Percentiles rank a stretch among this genome's conserved stretches.
These are phyloP conservation scores for Sylvia atricapilla DNA, from an alignment of 2,113 vertebrate species.

Conservation along the genomic window DNA sequence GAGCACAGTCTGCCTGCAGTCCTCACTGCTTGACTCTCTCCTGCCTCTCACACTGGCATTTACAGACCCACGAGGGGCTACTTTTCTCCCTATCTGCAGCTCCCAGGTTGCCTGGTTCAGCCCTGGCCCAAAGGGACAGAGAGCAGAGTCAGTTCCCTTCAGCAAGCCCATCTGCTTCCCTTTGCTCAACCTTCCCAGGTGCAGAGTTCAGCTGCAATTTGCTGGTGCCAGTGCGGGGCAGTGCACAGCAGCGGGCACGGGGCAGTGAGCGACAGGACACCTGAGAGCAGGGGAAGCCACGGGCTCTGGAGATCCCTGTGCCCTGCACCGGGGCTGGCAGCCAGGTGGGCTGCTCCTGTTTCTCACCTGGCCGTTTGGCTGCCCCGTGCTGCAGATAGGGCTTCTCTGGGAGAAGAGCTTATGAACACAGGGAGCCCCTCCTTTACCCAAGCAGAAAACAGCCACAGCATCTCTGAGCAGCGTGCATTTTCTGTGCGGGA, in stretches of 20 bases:
- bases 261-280: not conserved
- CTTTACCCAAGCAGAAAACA: not conserved
- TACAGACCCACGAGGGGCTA: not conserved
- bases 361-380: not conserved
- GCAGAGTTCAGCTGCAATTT: not conserved
- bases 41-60: not conserved
- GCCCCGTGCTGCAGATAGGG: not conserved
- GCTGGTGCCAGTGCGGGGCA: not conserved
- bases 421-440: not conserved
- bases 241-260: not conserved
- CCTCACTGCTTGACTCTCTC: not conserved
- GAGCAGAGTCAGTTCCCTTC: not conserved
- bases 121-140: not conserved
- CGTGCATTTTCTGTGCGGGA: not conserved
- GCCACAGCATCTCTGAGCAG: not conserved
- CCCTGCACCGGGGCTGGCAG: not conserved
- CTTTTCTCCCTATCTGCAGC: not conserved
- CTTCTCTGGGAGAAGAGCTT: not conserved
- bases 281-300: not conserved
- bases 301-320: not conserved
- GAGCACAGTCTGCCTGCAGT: not conserved
- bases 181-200: not conserved
- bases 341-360: not conserved
- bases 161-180: not conserved
- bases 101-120: not conserved